These are phyloP conservation scores for Arothron firmamentum DNA, from an alignment of 2,113 vertebrate genomes.

Conservation along the genomic window DNA sequence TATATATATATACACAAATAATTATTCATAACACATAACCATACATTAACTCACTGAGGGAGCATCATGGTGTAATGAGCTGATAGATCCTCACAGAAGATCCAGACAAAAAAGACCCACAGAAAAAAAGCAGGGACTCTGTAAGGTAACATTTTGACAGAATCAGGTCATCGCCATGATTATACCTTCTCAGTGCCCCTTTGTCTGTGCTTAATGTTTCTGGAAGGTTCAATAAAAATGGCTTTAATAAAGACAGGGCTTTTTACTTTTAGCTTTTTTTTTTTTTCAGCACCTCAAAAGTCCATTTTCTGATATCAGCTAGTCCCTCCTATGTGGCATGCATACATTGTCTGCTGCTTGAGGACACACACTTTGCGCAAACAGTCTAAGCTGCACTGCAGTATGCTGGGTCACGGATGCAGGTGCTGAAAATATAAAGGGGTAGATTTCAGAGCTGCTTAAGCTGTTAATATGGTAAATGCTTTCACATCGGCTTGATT, in stretches of 20 bases:
- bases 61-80: conserved; percentile 53
- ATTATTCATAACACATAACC: no score
- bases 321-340: conserved; percentile 11
- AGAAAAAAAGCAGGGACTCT: conserved; percentile 46
- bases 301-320: conserved; percentile 25
- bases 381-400: conserved; percentile 43
- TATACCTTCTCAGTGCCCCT: conserved; percentile 58
- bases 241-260: neutral
- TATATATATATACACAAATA: no score
- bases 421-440: conserved; percentile 50
- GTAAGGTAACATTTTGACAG: conserved; percentile 63
- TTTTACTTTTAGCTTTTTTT: neutral
- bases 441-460: conserved; percentile 45
- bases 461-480: conserved; percentile 60
- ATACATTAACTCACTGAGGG: conserved; percentile 18
- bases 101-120: conserved; percentile 46
- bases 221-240: conserved; percentile 43
- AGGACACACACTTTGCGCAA: conserved; percentile 31
- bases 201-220: conserved; percentile 59
- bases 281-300: neutral
- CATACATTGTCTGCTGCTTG: conserved; percentile 38
- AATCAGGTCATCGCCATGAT: conserved; percentile 65
- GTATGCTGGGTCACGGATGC: conserved; percentile 64
- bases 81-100: conserved; percentile 60
- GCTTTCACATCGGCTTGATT: conserved; percentile 45